Base-by-base conservation (phyloP, 92 coral and sea anemone species). In the Plumapathes pennacea region DNA sequence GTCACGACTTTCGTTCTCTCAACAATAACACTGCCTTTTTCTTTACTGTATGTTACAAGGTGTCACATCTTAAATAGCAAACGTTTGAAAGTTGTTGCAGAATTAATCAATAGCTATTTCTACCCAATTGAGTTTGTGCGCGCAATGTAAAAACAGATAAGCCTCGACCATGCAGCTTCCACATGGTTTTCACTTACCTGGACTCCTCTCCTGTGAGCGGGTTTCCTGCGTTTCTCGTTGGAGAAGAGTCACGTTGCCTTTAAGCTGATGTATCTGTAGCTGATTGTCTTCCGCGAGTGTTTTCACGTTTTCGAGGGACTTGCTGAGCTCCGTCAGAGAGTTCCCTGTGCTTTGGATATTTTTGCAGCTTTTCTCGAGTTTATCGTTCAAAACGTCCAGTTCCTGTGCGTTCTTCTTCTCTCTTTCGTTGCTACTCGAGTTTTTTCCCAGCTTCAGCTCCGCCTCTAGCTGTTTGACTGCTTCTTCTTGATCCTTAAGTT, bases 391-490 rank as follows among this genome's bases (percentile, higher is more conserved):
- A 28, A 17, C 21, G 36, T 55, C 32, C 22, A 71, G 38, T 41
- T 71, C 74, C n/a, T 78, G 74, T 20, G 37, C 60, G 14, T 71
- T 21, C 13, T 72, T 18, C 17, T 22, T 79, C 80, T 36, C 33
- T 45, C 17, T 79, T 62, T n/a, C 45, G 60, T 14, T 69, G 74
- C 19, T 62, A 53, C 20, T 67, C 80, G 17, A 74, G 19, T 37
- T 72, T 79, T 37, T 71, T 62, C 46, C 71, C 9, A 10, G 75
- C 80, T 10, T 79, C 86, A 32, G 48, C 66, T 12, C 64, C 34
- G 20, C 64, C 86, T 25, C 54, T 58, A 4, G 86, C 80, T 4
- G 75, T 74, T 32, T 79, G 80, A 21, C 67, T 79, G 15, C 67
- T n/a, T n/a, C n/a, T n/a, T n/a, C n/a, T n/a, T n/a, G n/a, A n/a